phyloP scores from a whole-genome alignment of 2,113 vertebrate genomes.

The Ramphastos sulfuratus region DNA sequence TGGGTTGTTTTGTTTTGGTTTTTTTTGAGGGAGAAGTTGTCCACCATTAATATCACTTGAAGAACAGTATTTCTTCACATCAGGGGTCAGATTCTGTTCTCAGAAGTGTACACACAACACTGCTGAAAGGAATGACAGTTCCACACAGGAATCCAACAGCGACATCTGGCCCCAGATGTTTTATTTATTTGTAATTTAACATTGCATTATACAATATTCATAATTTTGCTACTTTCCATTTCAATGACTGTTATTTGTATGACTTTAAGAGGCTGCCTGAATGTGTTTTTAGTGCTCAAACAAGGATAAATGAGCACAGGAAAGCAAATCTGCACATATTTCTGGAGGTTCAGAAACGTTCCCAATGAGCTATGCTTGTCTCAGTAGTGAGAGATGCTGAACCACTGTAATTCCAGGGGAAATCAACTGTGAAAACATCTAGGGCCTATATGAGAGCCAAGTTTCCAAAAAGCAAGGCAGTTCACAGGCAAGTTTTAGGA shows the following conservation, averaged over 20 bases:
- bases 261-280: constrained; percentile 43
- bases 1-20: not conserved
- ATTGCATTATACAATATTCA: constrained; percentile 61
- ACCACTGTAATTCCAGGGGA: not conserved
- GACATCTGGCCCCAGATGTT: constrained; percentile 68
- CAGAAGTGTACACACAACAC: not conserved
- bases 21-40: constrained; percentile 11
- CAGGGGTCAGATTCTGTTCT: not conserved
- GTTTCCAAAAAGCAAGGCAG: not conserved
- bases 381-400: not conserved
- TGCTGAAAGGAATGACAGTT: constrained; percentile 31
- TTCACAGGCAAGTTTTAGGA: not conserved
- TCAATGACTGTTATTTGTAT: constrained; percentile 60
- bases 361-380: not conserved
- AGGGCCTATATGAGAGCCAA: not conserved
- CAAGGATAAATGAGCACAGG: not conserved
- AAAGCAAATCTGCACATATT: not conserved
- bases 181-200: constrained; percentile 62
- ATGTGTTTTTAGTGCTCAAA: not conserved
- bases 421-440: not conserved
- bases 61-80: constrained; percentile 4
- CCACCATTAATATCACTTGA: constrained; percentile 41
- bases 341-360: constrained; percentile 30
- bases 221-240: constrained; percentile 63
- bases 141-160: constrained; percentile 4